These are phyloP conservation scores for Pteria penguin DNA, from an alignment of 2,888 invertebrate genomes.

Conservation along the genomic window DNA sequence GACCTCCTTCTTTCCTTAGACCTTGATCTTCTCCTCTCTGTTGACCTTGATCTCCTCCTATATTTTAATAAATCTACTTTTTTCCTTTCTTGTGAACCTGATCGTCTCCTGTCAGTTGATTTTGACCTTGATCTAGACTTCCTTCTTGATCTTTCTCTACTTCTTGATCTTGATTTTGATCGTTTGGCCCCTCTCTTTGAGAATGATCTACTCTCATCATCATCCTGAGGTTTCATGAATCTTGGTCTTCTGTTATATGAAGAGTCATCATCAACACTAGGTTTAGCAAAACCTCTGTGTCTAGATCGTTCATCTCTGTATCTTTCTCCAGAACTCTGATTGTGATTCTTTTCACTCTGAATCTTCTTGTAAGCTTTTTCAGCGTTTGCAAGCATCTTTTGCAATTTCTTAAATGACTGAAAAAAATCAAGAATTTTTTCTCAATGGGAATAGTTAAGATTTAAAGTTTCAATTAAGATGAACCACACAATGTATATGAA, in stretches of 20 bases:
- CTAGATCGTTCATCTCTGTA: not conserved
- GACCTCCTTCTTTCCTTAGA: slow-evolving; percentile 28
- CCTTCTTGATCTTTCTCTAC: slow-evolving; percentile 1
- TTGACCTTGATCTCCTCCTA: slow-evolving; percentile 29
- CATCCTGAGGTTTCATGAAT: slow-evolving; percentile 36
- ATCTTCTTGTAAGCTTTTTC: slow-evolving; percentile 70
- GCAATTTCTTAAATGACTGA: slow-evolving; percentile 82
- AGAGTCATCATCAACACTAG: slow-evolving; percentile 13
- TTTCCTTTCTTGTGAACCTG: slow-evolving; percentile 32
- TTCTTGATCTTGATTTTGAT: not conserved
- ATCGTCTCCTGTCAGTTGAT: slow-evolving; percentile 14
- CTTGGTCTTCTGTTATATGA: slow-evolving; percentile 55
- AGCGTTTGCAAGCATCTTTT: slow-evolving; percentile 82
- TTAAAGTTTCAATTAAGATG: no score
- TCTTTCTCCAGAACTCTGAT: not conserved
- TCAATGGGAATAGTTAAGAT: no score
- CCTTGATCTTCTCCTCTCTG: slow-evolving; percentile 22
- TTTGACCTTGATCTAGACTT: slow-evolving; percentile 48
- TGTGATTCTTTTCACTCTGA: not conserved
- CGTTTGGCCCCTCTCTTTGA: no score
- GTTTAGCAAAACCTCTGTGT: slow-evolving; percentile 55
- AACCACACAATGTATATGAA: no score
- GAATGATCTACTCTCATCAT: slow-evolving; percentile 12
- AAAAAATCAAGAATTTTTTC: no score
- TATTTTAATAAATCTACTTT: slow-evolving; percentile 1